Evolutionary conservation across 1,140 invertebrate genomes (phyloP).

Genomic region (Medauroidea extradentata): DNA sequence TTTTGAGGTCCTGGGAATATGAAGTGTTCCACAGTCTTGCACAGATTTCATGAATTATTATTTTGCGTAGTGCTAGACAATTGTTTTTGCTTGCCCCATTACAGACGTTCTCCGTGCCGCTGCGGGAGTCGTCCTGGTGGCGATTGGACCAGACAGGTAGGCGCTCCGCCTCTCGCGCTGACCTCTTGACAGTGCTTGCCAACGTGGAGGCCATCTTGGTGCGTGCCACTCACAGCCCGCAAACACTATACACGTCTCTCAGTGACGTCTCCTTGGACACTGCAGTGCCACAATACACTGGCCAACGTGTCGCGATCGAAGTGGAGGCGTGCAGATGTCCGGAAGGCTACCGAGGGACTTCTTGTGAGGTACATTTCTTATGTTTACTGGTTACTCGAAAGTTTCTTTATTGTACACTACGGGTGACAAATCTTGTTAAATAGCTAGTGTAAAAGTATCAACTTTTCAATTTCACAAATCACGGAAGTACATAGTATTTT

Average conservation of each 20-base stretch:
- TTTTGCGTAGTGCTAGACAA: no score
- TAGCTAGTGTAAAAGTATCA: no score
- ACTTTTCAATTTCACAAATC: no score
- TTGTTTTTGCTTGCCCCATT: no score
- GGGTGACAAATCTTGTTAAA: no score
- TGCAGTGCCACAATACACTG: conserved; percentile 56
- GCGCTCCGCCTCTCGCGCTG: conserved; percentile 57
- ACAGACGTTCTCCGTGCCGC: conserved; percentile 52
- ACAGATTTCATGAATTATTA: no score
- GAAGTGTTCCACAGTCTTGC: no score
- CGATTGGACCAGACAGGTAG: conserved; percentile 43
- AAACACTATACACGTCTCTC: conserved; percentile 68
- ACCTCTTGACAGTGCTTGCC: conserved; percentile 79
- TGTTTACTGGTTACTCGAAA: not conserved
- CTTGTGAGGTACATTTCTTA: conserved; percentile 63
- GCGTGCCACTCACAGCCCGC: conserved; percentile 70
- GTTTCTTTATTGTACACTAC: not conserved
- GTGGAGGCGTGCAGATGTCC: conserved; percentile 86
- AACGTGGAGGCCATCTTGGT: conserved; percentile 81
- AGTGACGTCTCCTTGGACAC: conserved; percentile 76
- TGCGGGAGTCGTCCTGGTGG: conserved; percentile 61
- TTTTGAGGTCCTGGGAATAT: no score
- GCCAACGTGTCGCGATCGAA: conserved; percentile 52
- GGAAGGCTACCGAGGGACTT: conserved; percentile 71
- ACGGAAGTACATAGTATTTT: no score